Percentiles rank a stretch among this genome's conserved stretches.
These are phyloP conservation scores for Drosophila engyochracea DNA, from an alignment of 2,888 invertebrate genomes.

Conservation along the genomic window DNA sequence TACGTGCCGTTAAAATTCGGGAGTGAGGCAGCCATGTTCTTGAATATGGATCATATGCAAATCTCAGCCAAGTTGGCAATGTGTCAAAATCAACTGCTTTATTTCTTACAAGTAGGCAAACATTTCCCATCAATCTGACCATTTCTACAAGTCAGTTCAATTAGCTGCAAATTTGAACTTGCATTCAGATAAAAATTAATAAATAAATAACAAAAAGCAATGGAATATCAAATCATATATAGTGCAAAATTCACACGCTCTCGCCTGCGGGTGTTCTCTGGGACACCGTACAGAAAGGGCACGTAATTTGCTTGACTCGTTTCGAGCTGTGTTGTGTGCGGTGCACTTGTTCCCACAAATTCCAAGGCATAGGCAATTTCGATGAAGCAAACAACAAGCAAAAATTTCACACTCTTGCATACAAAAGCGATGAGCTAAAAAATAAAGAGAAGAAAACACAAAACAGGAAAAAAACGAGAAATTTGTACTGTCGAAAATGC, in stretches of 20 bases:
- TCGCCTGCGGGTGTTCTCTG: slow-evolving; percentile 72
- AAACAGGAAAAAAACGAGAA: slow-evolving; percentile 42
- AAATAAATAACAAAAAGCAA: not conserved
- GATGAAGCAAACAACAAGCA: slow-evolving; percentile 70
- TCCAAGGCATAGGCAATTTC: slow-evolving; percentile 76
- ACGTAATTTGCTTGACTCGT: slow-evolving; percentile 57
- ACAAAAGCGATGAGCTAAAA: slow-evolving; percentile 44
- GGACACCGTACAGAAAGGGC: slow-evolving; percentile 34
- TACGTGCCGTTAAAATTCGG: not conserved
- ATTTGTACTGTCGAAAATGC: slow-evolving; percentile 69
- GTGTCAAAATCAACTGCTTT: not conserved
- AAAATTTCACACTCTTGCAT: slow-evolving; percentile 74
- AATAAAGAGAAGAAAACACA: slow-evolving; percentile 17
- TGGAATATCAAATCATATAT: slow-evolving; percentile 25
- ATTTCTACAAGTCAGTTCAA: not conserved
- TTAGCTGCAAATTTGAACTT: not conserved
- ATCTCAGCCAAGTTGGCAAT: not conserved
- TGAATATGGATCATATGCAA: not conserved
- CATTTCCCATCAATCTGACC: not conserved
- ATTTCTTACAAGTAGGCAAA: not conserved
- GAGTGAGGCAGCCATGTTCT: not conserved
- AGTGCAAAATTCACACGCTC: slow-evolving; percentile 72
- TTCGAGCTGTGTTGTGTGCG: slow-evolving; percentile 20
- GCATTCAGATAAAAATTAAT: slow-evolving; percentile 8
- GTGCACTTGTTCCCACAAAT: slow-evolving; percentile 80